Conservation (phyloP, 2,888 invertebrate genomes). For the Brachyopa scutellaris region DNA sequence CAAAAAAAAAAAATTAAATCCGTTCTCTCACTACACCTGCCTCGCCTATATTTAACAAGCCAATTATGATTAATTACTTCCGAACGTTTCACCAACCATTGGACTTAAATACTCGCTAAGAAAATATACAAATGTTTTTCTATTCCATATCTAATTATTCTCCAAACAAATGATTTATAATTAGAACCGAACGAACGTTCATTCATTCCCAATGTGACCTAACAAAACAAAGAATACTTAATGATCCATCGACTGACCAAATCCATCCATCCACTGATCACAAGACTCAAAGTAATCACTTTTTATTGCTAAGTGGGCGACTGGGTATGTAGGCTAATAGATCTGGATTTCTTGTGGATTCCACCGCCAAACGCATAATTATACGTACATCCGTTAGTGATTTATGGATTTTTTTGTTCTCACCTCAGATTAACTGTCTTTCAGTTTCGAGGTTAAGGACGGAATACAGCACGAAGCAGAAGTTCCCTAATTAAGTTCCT, state of each 20-base stretch:
- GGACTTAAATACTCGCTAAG: neutral
- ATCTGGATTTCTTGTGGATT: conserved; percentile 16
- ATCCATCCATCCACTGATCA: neutral
- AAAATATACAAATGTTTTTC: neutral
- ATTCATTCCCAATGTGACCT: neutral
- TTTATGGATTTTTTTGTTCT: conserved; percentile 8
- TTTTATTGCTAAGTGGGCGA: conserved; percentile 36
- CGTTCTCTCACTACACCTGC: too few species aligned
- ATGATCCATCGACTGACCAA: conserved; percentile 4
- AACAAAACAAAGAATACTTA: conserved; percentile 9
- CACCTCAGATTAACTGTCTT: neutral
- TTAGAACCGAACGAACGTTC: conserved; percentile 1
- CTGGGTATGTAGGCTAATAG: conserved; percentile 38
- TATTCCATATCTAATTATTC: too few species aligned
- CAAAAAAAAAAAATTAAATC: too few species aligned
- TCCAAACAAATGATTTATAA: conserved; percentile 12
- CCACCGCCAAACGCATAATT: conserved; percentile 7
- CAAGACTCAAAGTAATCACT: neutral
- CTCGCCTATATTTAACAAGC: too few species aligned
- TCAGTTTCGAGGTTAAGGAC: conserved; percentile 1
- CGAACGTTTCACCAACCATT: neutral
- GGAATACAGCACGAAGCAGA: neutral
- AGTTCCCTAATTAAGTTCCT: conserved; percentile 12
- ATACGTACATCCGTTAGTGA: conserved; percentile 18
- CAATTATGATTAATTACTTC: too few species aligned